Base-by-base conservation (phyloP, 2,797 vertebrate species). In the Sebastes dallii region DNA sequence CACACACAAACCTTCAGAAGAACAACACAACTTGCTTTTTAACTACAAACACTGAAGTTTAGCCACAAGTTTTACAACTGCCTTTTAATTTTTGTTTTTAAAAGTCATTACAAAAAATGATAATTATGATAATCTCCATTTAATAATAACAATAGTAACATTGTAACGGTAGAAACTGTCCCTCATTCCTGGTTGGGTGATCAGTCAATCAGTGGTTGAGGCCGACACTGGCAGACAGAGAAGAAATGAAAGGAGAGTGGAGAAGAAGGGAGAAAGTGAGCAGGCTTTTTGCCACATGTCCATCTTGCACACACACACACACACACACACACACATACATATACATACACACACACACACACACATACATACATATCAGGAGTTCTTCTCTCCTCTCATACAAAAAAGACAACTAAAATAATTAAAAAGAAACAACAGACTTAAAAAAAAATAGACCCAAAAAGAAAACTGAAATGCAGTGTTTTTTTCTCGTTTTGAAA, bases 11-110 rank as follows among this genome's bases (percentile, higher is more conserved):
- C 88, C 88, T 88, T 92, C 87, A 85, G 89, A 89, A 94, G 85
- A 96, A 97, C 95, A 92, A 95, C 86, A 89, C 88, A 89, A 87
- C 77, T 92, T 90, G 78, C 82, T 95, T 96, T 87, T 95, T 96
- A 97, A 96, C 97, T 97, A 98, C 96, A 97, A 97, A 98, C 97
- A 97, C 96, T 95, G 93, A 97, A 96, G 94, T 94, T 96, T 92
- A 96, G 94, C 96, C 95, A 97, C 96, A 96, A 96, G 81, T 91
- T 91, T 89, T 96, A 97, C 97, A 97, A 96, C 95, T 95, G 95
- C 96, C 96, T 95, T 95, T 95, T 94, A 94, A 93, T 95, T 95
- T 90, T 91, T 94, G 79, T 93, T 94, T 94, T 95, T 93, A 94
- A 94, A 94, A 96, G 95, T 97, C 95, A 96, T 97, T 97, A 97